phyloP scores from a whole-genome alignment of 2,797 vertebrate species.

The Phrynocephalus vlangalii region DNA sequence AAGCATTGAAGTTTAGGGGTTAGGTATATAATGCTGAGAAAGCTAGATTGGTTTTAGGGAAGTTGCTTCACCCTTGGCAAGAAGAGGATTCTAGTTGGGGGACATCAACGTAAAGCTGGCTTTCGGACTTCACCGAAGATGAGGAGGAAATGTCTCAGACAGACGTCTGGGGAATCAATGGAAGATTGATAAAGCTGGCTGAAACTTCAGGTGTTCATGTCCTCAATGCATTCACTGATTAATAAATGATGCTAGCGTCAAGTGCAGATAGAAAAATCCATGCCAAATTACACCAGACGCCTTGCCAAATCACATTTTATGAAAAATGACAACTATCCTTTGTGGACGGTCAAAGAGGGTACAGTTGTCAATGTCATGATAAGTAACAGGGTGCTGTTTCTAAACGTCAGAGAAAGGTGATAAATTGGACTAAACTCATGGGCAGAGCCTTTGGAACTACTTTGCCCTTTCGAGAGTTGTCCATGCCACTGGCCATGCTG shows the following conservation, averaged over 20 bases:
- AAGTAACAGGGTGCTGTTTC: background rate
- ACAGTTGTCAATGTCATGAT: background rate
- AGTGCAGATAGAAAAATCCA: background rate
- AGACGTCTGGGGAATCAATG: background rate
- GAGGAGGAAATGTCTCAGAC: constrained; percentile 14
- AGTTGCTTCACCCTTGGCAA: background rate
- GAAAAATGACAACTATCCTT: background rate
- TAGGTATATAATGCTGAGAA: background rate
- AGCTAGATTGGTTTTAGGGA: background rate
- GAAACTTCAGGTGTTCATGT: background rate
- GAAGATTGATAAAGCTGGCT: background rate
- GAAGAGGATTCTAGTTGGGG: background rate
- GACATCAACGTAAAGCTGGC: background rate
- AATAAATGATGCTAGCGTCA: background rate
- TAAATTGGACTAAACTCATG: background rate
- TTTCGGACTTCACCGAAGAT: background rate
- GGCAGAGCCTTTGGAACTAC: background rate
- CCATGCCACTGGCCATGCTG: too few species aligned
- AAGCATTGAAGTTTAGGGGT: background rate
- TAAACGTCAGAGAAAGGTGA: background rate
- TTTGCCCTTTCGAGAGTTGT: background rate
- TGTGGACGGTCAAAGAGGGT: background rate
- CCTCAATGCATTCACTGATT: background rate
- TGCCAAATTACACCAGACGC: background rate
- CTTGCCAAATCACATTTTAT: background rate